A percentile compares a stretch with the other conserved stretches of the same genome.
Evolutionary conservation across 2,888 invertebrate genomes (phyloP).

Genomic region (Pseudococcus viburni): DNA sequence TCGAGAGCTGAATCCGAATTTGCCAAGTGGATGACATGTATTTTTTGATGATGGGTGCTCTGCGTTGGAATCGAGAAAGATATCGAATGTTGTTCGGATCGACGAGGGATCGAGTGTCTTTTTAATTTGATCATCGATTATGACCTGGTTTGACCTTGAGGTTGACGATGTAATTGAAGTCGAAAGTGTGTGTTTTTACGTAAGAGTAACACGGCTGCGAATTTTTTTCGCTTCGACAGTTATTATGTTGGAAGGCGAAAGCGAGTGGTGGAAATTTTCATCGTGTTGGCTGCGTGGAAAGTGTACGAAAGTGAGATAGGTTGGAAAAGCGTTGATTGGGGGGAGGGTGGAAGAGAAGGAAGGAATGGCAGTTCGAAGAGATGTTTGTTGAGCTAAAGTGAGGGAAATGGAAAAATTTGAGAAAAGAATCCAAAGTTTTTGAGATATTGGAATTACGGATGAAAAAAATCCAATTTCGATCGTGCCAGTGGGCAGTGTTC

Average conservation of each 20-base stretch:
- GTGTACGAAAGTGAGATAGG: too few species aligned
- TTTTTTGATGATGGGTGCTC: not conserved
- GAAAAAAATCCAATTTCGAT: too few species aligned
- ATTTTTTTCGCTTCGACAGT: conserved; percentile 17
- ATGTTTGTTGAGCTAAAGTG: too few species aligned
- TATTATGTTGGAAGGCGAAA: not conserved
- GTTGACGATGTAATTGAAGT: conserved; percentile 29
- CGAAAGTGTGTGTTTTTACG: conserved; percentile 20
- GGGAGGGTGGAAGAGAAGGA: too few species aligned
- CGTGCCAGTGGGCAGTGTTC: too few species aligned
- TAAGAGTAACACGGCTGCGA: not conserved
- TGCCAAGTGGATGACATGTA: not conserved
- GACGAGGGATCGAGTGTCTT: not conserved
- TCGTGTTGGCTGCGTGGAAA: not conserved
- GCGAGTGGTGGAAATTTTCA: not conserved
- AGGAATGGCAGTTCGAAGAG: too few species aligned
- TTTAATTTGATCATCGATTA: not conserved
- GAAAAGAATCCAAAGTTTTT: too few species aligned
- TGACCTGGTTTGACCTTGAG: conserved; percentile 11
- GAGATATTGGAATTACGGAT: too few species aligned
- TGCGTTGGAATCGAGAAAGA: not conserved
- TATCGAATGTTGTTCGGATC: not conserved
- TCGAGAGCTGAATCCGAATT: not conserved
- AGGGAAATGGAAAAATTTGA: too few species aligned
- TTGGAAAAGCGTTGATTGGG: too few species aligned